Conservation (phyloP, 2,888 invertebrate genomes). For the Rhingia campestris region DNA sequence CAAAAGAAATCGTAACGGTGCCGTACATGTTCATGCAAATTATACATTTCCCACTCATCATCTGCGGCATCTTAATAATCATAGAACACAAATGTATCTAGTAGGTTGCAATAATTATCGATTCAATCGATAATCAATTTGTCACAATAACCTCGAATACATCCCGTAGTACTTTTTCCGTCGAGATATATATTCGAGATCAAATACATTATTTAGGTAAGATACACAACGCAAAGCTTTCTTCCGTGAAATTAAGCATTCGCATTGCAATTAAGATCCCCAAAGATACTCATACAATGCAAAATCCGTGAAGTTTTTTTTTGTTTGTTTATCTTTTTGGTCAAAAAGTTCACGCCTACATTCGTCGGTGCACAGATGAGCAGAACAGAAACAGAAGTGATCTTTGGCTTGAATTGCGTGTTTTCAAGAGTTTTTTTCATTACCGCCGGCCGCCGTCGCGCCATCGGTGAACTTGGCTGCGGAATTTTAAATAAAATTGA, state of each 20-base stretch:
- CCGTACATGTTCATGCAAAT: not conserved
- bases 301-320: not conserved
- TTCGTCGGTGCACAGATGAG: not conserved
- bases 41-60: not conserved
- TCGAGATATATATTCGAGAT: not conserved
- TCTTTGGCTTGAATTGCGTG: constrained; percentile 29
- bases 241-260: constrained; percentile 18
- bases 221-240: constrained; percentile 8
- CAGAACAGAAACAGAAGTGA: constrained; percentile 8
- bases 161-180: constrained; percentile 3
- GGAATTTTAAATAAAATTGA: constrained; percentile 14
- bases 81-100: not conserved
- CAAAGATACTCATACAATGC: constrained; percentile 16
- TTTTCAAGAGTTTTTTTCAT: constrained; percentile 20
- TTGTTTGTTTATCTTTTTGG: constrained; percentile 17
- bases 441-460: not conserved
- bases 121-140: constrained; percentile 8
- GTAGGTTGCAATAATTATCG: not conserved
- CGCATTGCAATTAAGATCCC: constrained; percentile 11
- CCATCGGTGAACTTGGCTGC: constrained; percentile 11
- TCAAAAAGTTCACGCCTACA: constrained; percentile 55
- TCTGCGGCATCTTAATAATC: too few relatives aligned
- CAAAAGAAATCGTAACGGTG: not conserved
- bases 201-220: not conserved
- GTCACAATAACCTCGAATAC: constrained; percentile 32